Evolutionary conservation across 2,113 vertebrate genomes (phyloP).

Genomic region (Chaetodon trifascialis): DNA sequence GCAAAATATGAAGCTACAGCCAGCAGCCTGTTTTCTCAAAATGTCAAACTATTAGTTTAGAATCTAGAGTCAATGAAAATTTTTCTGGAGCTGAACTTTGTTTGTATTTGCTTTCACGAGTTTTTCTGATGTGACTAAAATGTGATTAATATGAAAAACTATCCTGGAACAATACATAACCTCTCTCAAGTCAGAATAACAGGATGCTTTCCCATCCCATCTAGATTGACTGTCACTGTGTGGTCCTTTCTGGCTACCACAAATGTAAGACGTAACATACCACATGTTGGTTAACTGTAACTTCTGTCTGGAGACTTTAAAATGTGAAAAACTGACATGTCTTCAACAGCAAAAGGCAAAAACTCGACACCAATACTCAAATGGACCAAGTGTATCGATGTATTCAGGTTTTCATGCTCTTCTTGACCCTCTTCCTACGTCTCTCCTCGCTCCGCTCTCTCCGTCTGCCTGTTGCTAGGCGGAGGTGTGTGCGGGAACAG

Average conservation of each 20-base stretch:
- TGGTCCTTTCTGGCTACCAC: background rate
- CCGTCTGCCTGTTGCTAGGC: constrained; percentile 83
- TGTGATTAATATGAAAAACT: background rate
- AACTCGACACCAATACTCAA: background rate
- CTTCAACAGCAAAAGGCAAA: background rate
- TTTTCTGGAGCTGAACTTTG: background rate
- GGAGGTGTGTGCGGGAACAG: constrained; percentile 96
- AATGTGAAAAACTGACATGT: background rate
- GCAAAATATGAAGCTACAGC: background rate
- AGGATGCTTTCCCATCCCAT: background rate
- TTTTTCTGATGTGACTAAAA: no score
- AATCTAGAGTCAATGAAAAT: background rate
- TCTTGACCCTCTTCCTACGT: background rate
- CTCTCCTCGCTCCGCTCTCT: constrained; percentile 30
- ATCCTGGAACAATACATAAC: background rate
- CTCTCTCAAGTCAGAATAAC: background rate
- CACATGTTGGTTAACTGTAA: background rate
- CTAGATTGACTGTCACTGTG: no score
- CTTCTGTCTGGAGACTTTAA: background rate
- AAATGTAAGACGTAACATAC: background rate
- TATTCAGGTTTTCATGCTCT: background rate
- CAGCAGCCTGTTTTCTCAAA: background rate
- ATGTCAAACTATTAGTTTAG: background rate
- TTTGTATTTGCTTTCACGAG: background rate
- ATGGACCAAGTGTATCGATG: background rate